Evolutionary conservation across 1,140 invertebrate genomes (phyloP).

Genomic region (Drosophila malerkotliana): DNA sequence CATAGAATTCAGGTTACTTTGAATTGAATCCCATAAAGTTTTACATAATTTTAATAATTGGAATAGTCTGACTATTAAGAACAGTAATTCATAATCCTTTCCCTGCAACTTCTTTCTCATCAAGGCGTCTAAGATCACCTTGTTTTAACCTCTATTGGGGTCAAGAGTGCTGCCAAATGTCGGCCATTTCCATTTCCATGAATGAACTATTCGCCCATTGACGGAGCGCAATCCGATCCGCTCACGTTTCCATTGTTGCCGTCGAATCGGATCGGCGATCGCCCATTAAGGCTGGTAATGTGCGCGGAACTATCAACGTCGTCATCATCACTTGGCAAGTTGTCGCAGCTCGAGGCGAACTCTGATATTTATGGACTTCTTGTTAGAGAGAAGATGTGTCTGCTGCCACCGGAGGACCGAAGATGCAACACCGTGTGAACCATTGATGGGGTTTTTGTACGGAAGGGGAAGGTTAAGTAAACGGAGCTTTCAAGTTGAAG

Average conservation of each 20-base stretch:
- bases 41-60: background rate
- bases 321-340: slow-evolving; percentile 11
- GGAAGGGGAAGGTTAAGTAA: slow-evolving; percentile 69
- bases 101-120: background rate
- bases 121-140: background rate
- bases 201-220: slow-evolving; percentile 45
- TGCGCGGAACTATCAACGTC: slow-evolving; percentile 25
- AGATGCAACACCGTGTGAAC: slow-evolving; percentile 69
- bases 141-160: slow-evolving; percentile 22
- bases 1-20: background rate
- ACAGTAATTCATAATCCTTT: background rate
- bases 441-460: slow-evolving; percentile 6
- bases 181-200: slow-evolving; percentile 38
- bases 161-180: slow-evolving; percentile 45
- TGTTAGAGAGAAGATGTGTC: slow-evolving; percentile 53
- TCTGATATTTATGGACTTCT: slow-evolving; percentile 72
- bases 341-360: slow-evolving; percentile 57
- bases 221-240: slow-evolving; percentile 20
- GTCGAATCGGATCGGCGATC: slow-evolving; percentile 5
- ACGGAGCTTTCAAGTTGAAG: slow-evolving; percentile 73
- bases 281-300: slow-evolving; percentile 45
- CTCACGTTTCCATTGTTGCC: slow-evolving; percentile 49
- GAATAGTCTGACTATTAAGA: background rate
- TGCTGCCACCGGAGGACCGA: slow-evolving; percentile 13
- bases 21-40: background rate